Conservation (phyloP, 2,888 invertebrate species). For the Lymantria dispar region DNA sequence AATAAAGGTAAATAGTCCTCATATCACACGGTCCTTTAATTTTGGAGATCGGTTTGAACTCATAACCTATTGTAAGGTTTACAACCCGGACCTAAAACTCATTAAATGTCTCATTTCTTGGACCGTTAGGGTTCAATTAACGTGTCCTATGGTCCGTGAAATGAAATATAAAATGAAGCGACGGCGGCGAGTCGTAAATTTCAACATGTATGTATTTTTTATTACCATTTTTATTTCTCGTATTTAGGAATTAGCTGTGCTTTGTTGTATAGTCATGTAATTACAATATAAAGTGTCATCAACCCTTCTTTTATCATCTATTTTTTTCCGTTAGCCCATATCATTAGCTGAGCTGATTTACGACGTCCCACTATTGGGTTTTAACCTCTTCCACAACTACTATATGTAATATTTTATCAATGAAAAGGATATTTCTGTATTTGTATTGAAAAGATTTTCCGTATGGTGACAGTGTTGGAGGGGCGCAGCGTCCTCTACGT, state of each 20-base stretch:
- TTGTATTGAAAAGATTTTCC: too few species aligned
- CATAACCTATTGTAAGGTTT: conserved; percentile 29
- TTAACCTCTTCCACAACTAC: too few species aligned
- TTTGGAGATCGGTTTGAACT: conserved; percentile 32
- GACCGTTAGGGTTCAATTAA: conserved; percentile 72
- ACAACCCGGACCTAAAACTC: conserved; percentile 46
- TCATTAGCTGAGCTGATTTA: too few species aligned
- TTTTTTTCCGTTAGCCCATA: too few species aligned
- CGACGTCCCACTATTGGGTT: too few species aligned
- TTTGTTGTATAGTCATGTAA: too few species aligned
- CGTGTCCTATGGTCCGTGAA: conserved; percentile 57
- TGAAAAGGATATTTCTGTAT: too few species aligned
- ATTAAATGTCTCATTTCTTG: conserved; percentile 59
- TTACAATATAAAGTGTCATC: too few species aligned
- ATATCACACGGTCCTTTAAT: conserved; percentile 30
- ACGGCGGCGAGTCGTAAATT: conserved; percentile 56
- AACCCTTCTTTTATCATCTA: too few species aligned
- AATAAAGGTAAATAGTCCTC: conserved; percentile 32
- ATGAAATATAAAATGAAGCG: conserved; percentile 70
- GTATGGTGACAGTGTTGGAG: too few species aligned
- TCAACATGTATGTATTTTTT: conserved; percentile 59
- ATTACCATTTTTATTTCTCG: conserved; percentile 46
- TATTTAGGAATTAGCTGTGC: neutral
- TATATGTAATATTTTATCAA: too few species aligned
- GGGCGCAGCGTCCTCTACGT: too few species aligned